A percentile compares a stretch with the other conserved stretches of the same genome.
Conservation (phyloP, 2,113 vertebrate species). For the Stomatorhinus ivindoensis region DNA sequence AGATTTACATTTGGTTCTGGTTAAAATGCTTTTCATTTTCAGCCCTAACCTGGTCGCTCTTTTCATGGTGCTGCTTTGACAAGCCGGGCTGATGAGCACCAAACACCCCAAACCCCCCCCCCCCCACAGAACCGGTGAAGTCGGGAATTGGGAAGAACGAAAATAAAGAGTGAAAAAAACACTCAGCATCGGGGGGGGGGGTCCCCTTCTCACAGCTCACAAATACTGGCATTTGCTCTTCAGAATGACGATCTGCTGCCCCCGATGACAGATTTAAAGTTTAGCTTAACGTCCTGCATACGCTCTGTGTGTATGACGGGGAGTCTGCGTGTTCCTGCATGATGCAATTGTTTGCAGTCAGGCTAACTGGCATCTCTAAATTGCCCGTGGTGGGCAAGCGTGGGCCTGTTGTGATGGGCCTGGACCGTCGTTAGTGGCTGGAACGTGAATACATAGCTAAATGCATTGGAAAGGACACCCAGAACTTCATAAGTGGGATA, state of each 20-base stretch:
- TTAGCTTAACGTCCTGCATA: not conserved
- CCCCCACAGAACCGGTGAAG: not conserved
- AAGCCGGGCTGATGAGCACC: not conserved
- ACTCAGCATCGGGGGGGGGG: constrained; percentile 6
- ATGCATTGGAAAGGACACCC: not conserved
- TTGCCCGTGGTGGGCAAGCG: not conserved
- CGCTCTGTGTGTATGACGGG: not conserved
- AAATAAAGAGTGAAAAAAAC: not conserved
- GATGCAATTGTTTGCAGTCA: not conserved
- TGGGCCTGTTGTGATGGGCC: not conserved
- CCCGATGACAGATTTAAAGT: not conserved
- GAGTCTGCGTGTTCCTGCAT: not conserved
- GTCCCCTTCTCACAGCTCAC: constrained; percentile 38
- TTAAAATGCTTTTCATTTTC: not conserved
- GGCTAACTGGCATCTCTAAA: not conserved
- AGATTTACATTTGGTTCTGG: not conserved
- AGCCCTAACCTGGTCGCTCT: not conserved
- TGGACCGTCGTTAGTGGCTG: not conserved
- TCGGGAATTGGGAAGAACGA: not conserved
- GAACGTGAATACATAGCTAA: not conserved
- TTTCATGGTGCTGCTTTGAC: not conserved
- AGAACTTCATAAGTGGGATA: not conserved
- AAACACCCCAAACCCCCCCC: not conserved
- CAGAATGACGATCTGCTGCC: not conserved
- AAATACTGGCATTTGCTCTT: not conserved